Conservation (phyloP, 2,113 vertebrate species). For the Meleagris gallopavo region DNA sequence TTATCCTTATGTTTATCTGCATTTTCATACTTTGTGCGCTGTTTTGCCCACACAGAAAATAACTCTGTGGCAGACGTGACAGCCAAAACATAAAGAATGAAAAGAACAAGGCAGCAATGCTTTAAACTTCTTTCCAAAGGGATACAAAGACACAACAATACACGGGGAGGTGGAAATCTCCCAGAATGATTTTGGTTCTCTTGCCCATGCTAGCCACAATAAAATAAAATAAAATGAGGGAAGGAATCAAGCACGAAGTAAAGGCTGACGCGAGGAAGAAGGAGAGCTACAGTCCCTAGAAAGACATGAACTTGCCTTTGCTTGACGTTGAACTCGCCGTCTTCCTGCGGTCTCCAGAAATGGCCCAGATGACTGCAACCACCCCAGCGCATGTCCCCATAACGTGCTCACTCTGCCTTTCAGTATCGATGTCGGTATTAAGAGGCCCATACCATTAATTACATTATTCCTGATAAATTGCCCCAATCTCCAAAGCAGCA, state of each 20-base stretch:
- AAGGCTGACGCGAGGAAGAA: not conserved
- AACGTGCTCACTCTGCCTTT: not conserved
- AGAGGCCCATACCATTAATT: not conserved
- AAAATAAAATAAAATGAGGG: not conserved
- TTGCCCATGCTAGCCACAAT: not conserved
- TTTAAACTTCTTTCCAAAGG: not conserved
- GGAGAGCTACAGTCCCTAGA: not conserved
- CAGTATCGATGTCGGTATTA: not conserved
- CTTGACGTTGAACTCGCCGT: not conserved
- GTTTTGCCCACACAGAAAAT: not conserved
- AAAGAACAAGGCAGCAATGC: not conserved
- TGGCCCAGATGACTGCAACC: not conserved
- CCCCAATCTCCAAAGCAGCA: not conserved
- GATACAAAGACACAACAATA: not conserved
- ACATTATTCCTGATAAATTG: not conserved
- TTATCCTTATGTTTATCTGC: not conserved
- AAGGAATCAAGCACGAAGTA: not conserved
- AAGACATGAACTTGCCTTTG: not conserved
- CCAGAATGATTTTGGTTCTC: not conserved
- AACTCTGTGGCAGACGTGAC: not conserved
- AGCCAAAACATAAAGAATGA: not conserved
- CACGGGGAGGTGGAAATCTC: not conserved
- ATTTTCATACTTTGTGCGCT: constrained; percentile 8
- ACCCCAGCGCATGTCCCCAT: not conserved
- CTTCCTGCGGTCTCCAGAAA: not conserved